Percentiles rank a stretch among this genome's conserved stretches.
These are phyloP conservation scores for Dipodomys ordii DNA, from an alignment of 2,113 vertebrate species.

Conservation along the genomic window DNA sequence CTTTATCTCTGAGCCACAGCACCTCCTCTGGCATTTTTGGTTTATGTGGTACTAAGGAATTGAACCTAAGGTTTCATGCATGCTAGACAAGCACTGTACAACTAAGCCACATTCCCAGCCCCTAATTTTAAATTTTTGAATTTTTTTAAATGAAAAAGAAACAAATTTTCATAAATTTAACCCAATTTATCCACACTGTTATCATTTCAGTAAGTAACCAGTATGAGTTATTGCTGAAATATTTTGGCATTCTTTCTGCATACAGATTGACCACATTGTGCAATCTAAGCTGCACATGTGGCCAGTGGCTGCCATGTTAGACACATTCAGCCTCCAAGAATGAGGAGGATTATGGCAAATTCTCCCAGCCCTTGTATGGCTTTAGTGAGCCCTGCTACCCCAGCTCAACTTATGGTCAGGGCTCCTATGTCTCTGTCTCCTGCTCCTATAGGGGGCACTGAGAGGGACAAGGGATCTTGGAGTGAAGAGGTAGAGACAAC, in stretches of 20 bases:
- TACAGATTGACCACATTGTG: not conserved
- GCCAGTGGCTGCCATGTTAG: fast-evolving
- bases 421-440: not conserved
- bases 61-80: no score
- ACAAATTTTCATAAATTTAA: not conserved
- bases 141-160: not conserved
- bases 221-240: not conserved
- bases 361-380: not conserved
- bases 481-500: not conserved
- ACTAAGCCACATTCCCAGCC: no score
- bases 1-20: no score
- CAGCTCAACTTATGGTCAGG: not conserved
- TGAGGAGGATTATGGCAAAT: not conserved
- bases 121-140: no score
- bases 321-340: not conserved
- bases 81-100: no score
- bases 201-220: not conserved
- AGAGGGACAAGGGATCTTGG: not conserved
- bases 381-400: no score
- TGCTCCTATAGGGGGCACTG: not conserved
- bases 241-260: fast-evolving
- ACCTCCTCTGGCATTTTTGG: no score
- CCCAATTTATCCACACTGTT: not conserved
- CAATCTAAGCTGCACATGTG: fast-evolving
- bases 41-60: no score